A percentile compares a stretch with the other conserved stretches of the same genome.
These are phyloP conservation scores for Leptatherina wallacei DNA, from an alignment of 2,797 vertebrate species.

Conservation along the genomic window DNA sequence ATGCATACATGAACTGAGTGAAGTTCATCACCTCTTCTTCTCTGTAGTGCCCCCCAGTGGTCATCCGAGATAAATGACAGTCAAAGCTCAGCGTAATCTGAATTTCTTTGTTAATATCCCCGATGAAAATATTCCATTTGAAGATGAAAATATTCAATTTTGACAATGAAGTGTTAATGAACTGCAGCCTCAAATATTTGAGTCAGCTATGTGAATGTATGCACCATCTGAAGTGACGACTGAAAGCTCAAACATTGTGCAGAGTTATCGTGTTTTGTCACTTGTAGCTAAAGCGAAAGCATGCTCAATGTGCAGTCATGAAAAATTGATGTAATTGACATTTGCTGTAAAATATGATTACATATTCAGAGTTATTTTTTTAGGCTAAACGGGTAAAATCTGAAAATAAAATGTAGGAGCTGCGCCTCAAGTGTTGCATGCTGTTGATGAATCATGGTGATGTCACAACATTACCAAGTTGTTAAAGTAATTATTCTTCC, in stretches of 20 bases:
- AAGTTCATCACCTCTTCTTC: conserved; percentile 20
- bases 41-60: conserved; percentile 60
- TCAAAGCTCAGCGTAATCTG: conserved; percentile 28
- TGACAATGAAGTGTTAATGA: conserved; percentile 15
- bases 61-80: neutral
- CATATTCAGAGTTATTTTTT: conserved; percentile 71
- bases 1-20: conserved; percentile 8
- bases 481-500: conserved; percentile 19
- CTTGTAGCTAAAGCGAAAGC: conserved; percentile 43
- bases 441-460: conserved; percentile 49
- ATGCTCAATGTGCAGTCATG: conserved; percentile 64
- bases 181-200: conserved; percentile 7
- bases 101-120: conserved; percentile 24
- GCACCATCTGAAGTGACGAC: conserved; percentile 29
- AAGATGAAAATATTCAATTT: conserved; percentile 2
- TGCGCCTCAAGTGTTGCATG: conserved; percentile 54
- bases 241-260: conserved; percentile 3
- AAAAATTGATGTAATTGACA: conserved; percentile 43
- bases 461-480: conserved; percentile 20
- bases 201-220: conserved; percentile 34
- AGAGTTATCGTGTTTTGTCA: conserved; percentile 27
- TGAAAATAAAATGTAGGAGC: neutral
- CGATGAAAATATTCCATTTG: neutral
- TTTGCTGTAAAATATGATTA: conserved; percentile 60
- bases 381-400: conserved; percentile 42